Evolutionary conservation across 2,113 vertebrate genomes (phyloP), one percentile per base, ranked within the genome.

Genomic region (Podarcis muralis): DNA sequence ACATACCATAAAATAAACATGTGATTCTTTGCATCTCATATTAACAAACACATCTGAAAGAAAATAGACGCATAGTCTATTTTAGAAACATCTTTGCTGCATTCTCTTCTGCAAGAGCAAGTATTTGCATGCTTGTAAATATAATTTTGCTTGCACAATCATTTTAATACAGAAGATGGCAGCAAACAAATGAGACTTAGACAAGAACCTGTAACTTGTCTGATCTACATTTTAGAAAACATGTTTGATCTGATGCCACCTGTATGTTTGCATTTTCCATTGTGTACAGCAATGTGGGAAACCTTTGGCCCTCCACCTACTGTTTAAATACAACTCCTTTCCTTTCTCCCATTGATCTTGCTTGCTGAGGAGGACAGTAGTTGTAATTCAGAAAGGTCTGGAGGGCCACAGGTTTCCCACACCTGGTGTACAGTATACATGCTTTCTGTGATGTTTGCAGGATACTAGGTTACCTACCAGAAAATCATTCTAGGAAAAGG

Each of bases 141-240:
- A 79, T 16, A 25, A 57, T 69, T 69, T 32, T 87, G 65, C 76
- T 76, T 87, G 76, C 62, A 71, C 53, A 20, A 71, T 87, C 6
- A 48, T 80, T 13, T 69, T 53, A 68, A 87, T 69, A 53, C 85
- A 87, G 65, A 87, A 87, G 62, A 53, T 87, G 85, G 85, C 62
- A 80, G 62, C 76, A 79, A 87, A 87, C 43, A 87, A 80, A 87
- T 79, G n/a, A 80, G 53, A 27, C 23, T 69, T 27, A 25, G 85
- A 23, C 40, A 86, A 48, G 9, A 32, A 43, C 65, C 30, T 48
- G 20, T 27, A 25, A 35, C 53, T 87, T 32, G 11, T 43, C 74
- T 66, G 15, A 66, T 66, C 27, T 84, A 84, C 20, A n/a, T 86
- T 86, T 43, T 35, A 32, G 18, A 86, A 65, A 48, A 84, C 20